Conservation (phyloP, 2,888 invertebrate genomes). For the Chrysina gloriosa region DNA sequence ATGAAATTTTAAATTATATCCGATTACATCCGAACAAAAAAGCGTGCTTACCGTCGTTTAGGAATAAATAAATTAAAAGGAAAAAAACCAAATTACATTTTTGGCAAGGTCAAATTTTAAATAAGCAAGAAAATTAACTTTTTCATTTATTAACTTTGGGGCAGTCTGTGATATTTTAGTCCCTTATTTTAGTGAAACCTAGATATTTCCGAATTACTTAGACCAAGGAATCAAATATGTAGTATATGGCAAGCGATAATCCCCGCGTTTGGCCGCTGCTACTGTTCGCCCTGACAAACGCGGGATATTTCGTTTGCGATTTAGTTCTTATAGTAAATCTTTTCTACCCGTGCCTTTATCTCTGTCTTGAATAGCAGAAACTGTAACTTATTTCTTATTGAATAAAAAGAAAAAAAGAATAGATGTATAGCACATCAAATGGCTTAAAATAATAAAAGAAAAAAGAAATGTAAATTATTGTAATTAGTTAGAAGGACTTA, state of each 20-base stretch:
- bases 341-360: slow-evolving; percentile 64
- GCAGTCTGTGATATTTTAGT: slow-evolving; percentile 64
- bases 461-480: slow-evolving; percentile 54
- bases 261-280: not conserved
- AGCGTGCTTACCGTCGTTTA: too few species aligned
- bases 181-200: slow-evolving; percentile 54
- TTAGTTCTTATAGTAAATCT: slow-evolving; percentile 52
- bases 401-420: slow-evolving; percentile 49
- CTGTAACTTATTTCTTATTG: slow-evolving; percentile 59
- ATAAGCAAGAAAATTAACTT: slow-evolving; percentile 6
- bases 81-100: slow-evolving; percentile 16
- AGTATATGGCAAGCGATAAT: slow-evolving; percentile 13
- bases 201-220: slow-evolving; percentile 54
- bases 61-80: slow-evolving; percentile 3
- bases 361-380: slow-evolving; percentile 60
- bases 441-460: slow-evolving; percentile 44
- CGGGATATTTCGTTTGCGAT: not conserved
- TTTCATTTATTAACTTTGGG: slow-evolving; percentile 52
- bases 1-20: slow-evolving; percentile 18
- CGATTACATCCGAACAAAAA: too few species aligned
- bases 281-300: not conserved
- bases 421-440: slow-evolving; percentile 43
- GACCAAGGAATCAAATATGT: slow-evolving; percentile 42
- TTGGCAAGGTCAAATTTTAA: not conserved
- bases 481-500: slow-evolving; percentile 51